Base-by-base conservation (phyloP, 2,113 vertebrate species). In the Channa argus region DNA sequence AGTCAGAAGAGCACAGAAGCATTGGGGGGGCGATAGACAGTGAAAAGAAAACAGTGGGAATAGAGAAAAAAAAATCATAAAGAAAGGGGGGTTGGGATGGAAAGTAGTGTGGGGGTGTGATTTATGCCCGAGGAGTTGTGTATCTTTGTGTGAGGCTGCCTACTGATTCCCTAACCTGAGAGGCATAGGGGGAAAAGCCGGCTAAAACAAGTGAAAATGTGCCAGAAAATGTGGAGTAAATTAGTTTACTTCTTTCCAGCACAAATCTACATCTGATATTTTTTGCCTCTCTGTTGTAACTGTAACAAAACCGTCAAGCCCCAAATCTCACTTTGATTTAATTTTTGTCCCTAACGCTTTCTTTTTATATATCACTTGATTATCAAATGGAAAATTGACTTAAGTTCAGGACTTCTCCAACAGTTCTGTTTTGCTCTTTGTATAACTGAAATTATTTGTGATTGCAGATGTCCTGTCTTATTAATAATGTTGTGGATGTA, bases 91-190 rank as follows among this genome's bases (percentile, higher is more conserved):
- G 52, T 52, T 44, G 6, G 67, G 63, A 70, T 71, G 15, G 61
- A 81, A 79, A 68, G 62, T 54, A 51, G 61, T 73, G 82, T 79
- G 69, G 79, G 71, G 52, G 77, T 82, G 71, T 86, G 84, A 90
- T 90, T 87, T 88, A 87, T 89, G 76, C 82, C 84, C 75, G 68
- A 83, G 85, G 86, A 89, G 77, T 63, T 72, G 34, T 55, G 59
- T 55, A 70, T 81, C 53, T 77, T 70, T 85, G 8, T 5, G 53
- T 78, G 82, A 82, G 85, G 58, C 77, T 70, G 55, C 84, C 77
- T 76, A 68, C 88, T 77, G 76, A 83, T 64, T 71, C 80, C 60
- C 70, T 74, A 77, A 84, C 85, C 83, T 79, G 66, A 71, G 71
- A 79, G 34, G 74, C 58, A 24, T 66, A 45, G n/a, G 75, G 53